Conservation (phyloP, 2,797 vertebrate genomes). For the Buceros bicornis region DNA sequence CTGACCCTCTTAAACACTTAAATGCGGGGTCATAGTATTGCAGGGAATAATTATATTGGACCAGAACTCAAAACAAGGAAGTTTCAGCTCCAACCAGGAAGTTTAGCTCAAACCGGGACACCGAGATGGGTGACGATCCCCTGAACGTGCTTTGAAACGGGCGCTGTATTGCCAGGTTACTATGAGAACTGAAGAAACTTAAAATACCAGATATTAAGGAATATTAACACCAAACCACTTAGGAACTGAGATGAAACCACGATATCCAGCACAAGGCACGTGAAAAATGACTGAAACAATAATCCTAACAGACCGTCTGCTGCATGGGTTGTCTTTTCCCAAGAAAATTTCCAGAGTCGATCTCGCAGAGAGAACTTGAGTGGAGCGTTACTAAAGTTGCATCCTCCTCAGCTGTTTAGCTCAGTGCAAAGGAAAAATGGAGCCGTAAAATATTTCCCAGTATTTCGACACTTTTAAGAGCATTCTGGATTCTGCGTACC, state of each 20-base stretch:
- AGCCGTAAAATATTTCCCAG: background rate
- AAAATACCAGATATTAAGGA: background rate
- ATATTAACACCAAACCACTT: background rate
- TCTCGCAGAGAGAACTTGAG: background rate
- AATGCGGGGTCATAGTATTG: too few species aligned
- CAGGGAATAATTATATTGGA: too few species aligned
- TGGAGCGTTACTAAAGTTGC: background rate
- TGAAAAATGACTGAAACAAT: background rate
- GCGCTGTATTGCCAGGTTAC: accelerated
- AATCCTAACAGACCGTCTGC: background rate
- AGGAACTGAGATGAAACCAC: background rate
- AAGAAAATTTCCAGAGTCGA: background rate
- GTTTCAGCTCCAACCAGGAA: too few species aligned
- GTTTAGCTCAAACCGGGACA: too few species aligned
- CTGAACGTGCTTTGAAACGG: background rate
- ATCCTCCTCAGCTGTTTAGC: background rate
- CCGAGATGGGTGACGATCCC: background rate
- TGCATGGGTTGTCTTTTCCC: background rate
- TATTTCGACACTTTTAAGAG: background rate
- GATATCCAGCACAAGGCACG: background rate
- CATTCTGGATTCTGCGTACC: background rate
- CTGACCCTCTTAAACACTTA: too few species aligned
- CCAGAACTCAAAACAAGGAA: too few species aligned
- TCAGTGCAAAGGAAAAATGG: background rate
- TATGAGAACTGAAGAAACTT: background rate